These are phyloP conservation scores for Chinchilla lanigera DNA, from an alignment of 2,113 vertebrate genomes.

Conservation along the genomic window DNA sequence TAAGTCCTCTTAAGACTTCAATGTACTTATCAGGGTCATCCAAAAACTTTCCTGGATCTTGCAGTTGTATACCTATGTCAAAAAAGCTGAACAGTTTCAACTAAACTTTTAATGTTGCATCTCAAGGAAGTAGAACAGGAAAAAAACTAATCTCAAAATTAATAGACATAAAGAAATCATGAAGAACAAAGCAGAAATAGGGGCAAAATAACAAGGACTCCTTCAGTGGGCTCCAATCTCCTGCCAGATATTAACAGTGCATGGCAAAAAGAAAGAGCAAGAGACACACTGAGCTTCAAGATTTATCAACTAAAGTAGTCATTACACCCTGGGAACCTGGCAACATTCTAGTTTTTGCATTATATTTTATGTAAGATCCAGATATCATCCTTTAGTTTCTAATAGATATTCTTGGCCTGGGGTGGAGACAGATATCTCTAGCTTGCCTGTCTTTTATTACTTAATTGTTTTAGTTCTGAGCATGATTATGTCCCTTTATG, in stretches of 20 bases:
- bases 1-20: background rate
- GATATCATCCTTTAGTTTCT: constrained; percentile 51
- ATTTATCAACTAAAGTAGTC: constrained; percentile 40
- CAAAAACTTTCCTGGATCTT: background rate
- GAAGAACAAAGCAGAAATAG: background rate
- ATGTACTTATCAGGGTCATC: background rate
- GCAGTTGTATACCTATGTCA: background rate
- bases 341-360: background rate
- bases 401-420: background rate
- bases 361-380: constrained; percentile 31
- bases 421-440: background rate
- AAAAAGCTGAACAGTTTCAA: background rate
- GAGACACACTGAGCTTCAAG: constrained; percentile 2
- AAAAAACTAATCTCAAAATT: background rate
- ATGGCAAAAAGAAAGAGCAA: background rate
- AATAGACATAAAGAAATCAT: background rate
- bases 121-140: background rate
- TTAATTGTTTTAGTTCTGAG: background rate
- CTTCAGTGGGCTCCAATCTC: background rate
- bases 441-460: constrained; percentile 15
- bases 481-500: background rate
- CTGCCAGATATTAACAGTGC: background rate
- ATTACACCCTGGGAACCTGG: constrained; percentile 20
- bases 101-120: background rate
- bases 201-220: background rate